Evolutionary conservation across 2,797 vertebrate genomes (phyloP), one percentile per base, ranked within the genome.

Genomic region (Phylloscopus collybita): DNA sequence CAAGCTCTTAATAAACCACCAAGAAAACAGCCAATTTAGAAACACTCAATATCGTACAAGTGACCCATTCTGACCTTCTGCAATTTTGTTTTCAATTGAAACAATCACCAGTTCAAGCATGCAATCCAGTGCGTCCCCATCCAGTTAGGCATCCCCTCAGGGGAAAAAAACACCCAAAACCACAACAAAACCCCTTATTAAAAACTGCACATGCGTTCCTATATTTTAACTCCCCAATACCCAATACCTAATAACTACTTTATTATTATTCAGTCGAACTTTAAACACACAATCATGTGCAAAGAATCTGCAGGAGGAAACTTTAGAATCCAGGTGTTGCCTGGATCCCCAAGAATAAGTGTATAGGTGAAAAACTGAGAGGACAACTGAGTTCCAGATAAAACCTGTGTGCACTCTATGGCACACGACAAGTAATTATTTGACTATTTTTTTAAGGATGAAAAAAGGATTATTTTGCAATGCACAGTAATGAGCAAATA

Each of bases 61-160:
- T 65, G 81, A 91, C 59, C 62, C 36, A 17, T 91, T 94, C 50
- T 90, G 91, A 92, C 75, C 54, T 67, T 71, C 67, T 78, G n/a
- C 19, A 79, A 26, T 19, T 86, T 91, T 87, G 19, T 72, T 88
- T 95, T 87, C 84, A 80, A 10, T 14, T 70, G 74, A 73, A 95
- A 89, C 7, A 47, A 69, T 69, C 20, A 14, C 13, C 30, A 22
- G 30, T 61, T 79, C 65, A 65, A 80, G 30, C 27, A 50, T 13
- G 13, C 64, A 45, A 10, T 21, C 9, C 1, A 17, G 13, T 50
- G 14, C 61, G 32, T 86, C 40, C 12, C 10, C 29, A 61, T 36
- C 23, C 29, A 82, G 74, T 64, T 38, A 89, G 20, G 15, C 4
- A 36, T 71, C 70, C 16, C 69, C 49, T 61, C 10, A 32, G 11